Base-by-base conservation (phyloP, 2,888 invertebrate species). In the Calephelis perditalis region DNA sequence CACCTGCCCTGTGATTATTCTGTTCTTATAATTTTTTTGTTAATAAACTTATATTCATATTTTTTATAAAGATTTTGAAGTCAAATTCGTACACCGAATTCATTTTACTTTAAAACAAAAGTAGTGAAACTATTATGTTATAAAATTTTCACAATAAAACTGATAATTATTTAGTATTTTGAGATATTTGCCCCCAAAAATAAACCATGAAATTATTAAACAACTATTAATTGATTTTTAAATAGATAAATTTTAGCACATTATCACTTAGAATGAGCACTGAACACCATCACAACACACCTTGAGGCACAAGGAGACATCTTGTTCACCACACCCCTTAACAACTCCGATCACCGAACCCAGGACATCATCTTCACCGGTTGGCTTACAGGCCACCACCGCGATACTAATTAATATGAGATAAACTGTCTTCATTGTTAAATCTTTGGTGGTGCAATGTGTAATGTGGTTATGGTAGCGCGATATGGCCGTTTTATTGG, bases 241-340 rank as follows among this genome's bases (percentile, higher is more conserved):
- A 26, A 26, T 26, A 26, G 26, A 40, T 40, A 5, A 7, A 40
- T 40, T 40, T 43, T 43, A 15, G 56, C 40, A 40, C 40, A 43
- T 43, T 56, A 9, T 43, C 43, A 43, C 43, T 56, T 58, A 49
- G 35, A 56, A 26, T 59, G n/a, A 52, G n/a, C 46, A 57, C 40
- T 52, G 46, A 58, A 43, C 76, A 78, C 74, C 68, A 65, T 52
- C 71, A 78, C 80, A 73, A 83, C 89, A 92, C 92, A 95, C 95
- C 93, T 95, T 95, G 68, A 95, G 82, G 76, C 95, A 95, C 82
- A 95, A 87, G 66, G 93, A 89, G 77, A 94, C 86, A 70, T 94
- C 93, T 73, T 92, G 92, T 65, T 93, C 92, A 58, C 93, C 93
- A 81, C 95, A 95, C 72, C 93, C 93, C 80, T 93, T 93, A 72